Evolutionary conservation across 2,888 invertebrate genomes (phyloP).

Genomic region (Bembecia ichneumoniformis): DNA sequence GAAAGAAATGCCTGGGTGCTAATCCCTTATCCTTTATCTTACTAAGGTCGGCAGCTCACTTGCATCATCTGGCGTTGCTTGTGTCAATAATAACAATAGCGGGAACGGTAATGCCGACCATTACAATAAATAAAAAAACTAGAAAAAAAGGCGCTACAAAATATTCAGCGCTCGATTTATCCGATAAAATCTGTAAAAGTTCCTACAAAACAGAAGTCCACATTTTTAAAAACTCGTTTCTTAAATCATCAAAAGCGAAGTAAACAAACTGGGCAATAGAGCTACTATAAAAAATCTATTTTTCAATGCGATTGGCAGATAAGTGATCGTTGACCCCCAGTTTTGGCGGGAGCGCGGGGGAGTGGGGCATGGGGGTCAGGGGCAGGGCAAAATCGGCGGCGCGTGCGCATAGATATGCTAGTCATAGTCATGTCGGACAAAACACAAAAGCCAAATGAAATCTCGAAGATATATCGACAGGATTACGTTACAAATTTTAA

Average conservation of each 20-base stretch:
- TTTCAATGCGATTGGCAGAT: constrained; percentile 32
- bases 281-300: constrained; percentile 33
- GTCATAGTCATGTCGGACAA: constrained; percentile 58
- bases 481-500: constrained; percentile 65
- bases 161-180: background rate
- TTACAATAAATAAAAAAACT: too few relatives aligned
- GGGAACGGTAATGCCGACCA: too few relatives aligned
- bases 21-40: too few relatives aligned
- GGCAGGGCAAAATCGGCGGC: constrained; percentile 19
- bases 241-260: constrained; percentile 7
- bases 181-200: background rate
- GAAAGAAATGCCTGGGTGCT: too few relatives aligned
- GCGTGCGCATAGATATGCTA: constrained; percentile 60
- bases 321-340: constrained; percentile 43
- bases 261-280: constrained; percentile 23
- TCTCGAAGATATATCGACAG: constrained; percentile 57
- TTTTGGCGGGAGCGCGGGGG: constrained; percentile 22
- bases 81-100: too few relatives aligned
- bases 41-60: too few relatives aligned
- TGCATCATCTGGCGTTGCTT: too few relatives aligned
- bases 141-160: too few relatives aligned
- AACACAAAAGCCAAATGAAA: constrained; percentile 56
- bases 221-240: constrained; percentile 11
- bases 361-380: background rate
- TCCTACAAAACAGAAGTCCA: constrained; percentile 16